Percentiles rank a stretch among this genome's conserved stretches.
Conservation (phyloP, 2,888 invertebrate genomes). For the Coecobrya sp. region DNA sequence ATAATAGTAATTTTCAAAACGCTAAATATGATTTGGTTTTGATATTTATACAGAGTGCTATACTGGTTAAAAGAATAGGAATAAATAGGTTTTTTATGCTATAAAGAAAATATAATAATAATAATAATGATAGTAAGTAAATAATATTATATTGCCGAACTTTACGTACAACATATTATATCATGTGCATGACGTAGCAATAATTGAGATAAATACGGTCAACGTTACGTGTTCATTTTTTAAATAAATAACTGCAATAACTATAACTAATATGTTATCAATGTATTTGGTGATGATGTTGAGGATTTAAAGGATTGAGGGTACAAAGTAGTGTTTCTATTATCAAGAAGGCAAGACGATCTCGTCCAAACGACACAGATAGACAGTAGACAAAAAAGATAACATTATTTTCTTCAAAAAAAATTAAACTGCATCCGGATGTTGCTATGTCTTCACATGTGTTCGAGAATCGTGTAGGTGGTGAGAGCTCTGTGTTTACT, state of each 20-base stretch:
- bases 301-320: not conserved
- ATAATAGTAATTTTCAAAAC: too few species aligned
- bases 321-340: conserved; percentile 1
- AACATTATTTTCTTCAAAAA: not conserved
- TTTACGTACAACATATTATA: not conserved
- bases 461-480: not conserved
- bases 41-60: not conserved
- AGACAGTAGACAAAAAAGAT: not conserved
- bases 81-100: not conserved
- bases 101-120: not conserved
- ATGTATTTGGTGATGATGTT: not conserved
- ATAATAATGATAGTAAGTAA: not conserved
- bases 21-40: too few species aligned
- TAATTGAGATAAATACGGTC: not conserved
- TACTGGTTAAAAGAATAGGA: not conserved
- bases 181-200: not conserved
- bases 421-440: not conserved
- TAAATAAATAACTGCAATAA: too few species aligned
- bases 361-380: conserved; percentile 6
- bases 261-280: too few species aligned
- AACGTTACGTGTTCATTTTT: not conserved
- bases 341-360: conserved; percentile 31
- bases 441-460: not conserved
- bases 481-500: not conserved
- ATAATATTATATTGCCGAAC: not conserved